Evolutionary conservation across 2,797 vertebrate genomes (phyloP), one percentile per base, ranked within the genome.

Genomic region (Halcyon leucocephala): DNA sequence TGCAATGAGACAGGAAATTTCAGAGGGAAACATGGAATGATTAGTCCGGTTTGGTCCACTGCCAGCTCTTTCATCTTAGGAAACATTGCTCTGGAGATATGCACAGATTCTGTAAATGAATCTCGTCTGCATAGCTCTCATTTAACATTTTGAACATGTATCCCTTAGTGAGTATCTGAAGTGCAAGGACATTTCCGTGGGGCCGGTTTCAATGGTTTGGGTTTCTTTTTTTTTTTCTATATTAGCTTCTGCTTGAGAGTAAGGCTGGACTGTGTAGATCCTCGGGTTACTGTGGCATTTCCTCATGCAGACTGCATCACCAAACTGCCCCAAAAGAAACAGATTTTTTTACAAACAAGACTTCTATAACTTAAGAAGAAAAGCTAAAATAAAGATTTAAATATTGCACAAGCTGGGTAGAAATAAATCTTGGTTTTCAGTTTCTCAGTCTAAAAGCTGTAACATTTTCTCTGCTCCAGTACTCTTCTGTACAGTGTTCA

Each of bases 61-160:
- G 80, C 81, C 62, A 76, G 0, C 39, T 82, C 62, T 94, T 96
- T 95, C 86, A 89, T 96, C 90, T 92, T 88, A 66, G 74, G 33
- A 93, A 95, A 90, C 66, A 65, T 54, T 37, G 51, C 93, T 90
- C 65, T 83, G 35, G 91, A 94, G 87, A 76, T 82, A 67, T 24
- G 51, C 80, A 91, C 57, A 85, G 92, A 77, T 93, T 67, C 78
- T 82, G 22, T 83, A 86, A 90, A 89, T 54, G 39, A 95, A 82
- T 65, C 81, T 86, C 62, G 67, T 87, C 72, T 88, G 84, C 46
- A 31, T 77, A 80, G 31, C 54, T 96, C 64, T 93, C 54, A 29
- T 60, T 37, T 82, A 48, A 55, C 55, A 14, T 86, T 92, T 73
- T 90, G 67, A 92, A 62, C 71, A 16, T 8, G 10, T 93, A 51